Base-by-base conservation (phyloP, 2,888 invertebrate species). In the Colletes collaris region DNA sequence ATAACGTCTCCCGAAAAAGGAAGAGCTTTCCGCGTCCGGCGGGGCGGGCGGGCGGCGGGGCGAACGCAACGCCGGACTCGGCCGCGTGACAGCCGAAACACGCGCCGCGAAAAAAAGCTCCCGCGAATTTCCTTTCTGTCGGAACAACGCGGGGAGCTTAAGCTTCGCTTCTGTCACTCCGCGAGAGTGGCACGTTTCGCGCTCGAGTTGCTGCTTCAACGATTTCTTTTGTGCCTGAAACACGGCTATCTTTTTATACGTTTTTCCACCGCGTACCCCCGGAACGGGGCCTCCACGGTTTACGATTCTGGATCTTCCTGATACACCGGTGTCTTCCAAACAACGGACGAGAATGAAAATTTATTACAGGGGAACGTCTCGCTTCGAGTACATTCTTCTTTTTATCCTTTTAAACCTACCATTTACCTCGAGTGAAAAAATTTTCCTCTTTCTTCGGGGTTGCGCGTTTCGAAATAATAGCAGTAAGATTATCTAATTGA, bases 1-100 rank as follows among this genome's bases (percentile, higher is more conserved):
- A 81, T 81, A 79, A 79, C 80, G 71, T 64, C 70, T 59, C 66
- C 53, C 27, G 62, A 64, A 75, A 75, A 75, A 71, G 63, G 67
- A 68, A 64, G 46, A 69, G 44, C 75, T 49, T 27, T 40, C 44
- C 55, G 60, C 53, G 55, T 52, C 37, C 68, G 46, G 40, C 49
- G 44, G 50, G 46, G 19, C 49, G 44, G 50, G 60, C 53, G 55
- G 44, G 19, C 68, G 46, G 40, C 37, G 44, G 50, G 65, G 35
- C 52, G 63, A 71, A 64, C 56, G 60, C 44, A 11, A 44, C 11
- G 37, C 7, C 10, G 35, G n/a, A 55, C 56, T 4, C 10, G 3
- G 16, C 8, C 37, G 63, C 13, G 52, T 40, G 76, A 76, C 76
- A 76, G 52, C 13, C 40, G 63, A 76, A 75, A 77, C 67, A 55